Base-by-base conservation (phyloP, 2,888 invertebrate genomes). In the Graphium colonna region DNA sequence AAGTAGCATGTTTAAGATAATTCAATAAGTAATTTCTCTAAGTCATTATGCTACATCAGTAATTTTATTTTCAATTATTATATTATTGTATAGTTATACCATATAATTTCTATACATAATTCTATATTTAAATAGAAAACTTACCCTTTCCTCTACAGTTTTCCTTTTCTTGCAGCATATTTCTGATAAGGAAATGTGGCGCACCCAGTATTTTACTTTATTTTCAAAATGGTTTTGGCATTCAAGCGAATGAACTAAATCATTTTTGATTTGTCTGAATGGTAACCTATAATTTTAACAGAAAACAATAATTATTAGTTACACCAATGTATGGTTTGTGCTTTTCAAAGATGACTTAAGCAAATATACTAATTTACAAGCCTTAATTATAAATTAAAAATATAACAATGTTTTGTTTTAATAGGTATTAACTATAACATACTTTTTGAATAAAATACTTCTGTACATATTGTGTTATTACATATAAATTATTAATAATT, bases 71-170 rank as follows among this genome's bases (percentile, higher is more conserved):
- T n/a, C n/a, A n/a, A n/a, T n/a, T n/a, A n/a, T n/a, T n/a, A n/a
- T n/a, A n/a, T n/a, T n/a, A n/a, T n/a, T n/a, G n/a, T n/a, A n/a
- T n/a, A n/a, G n/a, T n/a, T n/a, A n/a, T n/a, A n/a, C n/a, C n/a
- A n/a, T n/a, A n/a, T n/a, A n/a, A n/a, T n/a, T n/a, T n/a, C n/a
- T n/a, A n/a, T n/a, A n/a, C n/a, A n/a, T n/a, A n/a, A n/a, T n/a
- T n/a, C n/a, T n/a, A n/a, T n/a, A n/a, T 21, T 21, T 21, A 3
- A 21, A 21, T 42, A 12, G 17, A 57, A 9, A 13, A 3, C 67
- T 62, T 74, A 93, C 94, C 85, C 89, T 91, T 78, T 93, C 92
- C 63, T 93, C 93, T 0, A 82, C 84, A 26, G 91, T 88, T 86
- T 91, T 92, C 60, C 93, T 82, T 63, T 93, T 91, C 68, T 93